Evolutionary conservation across 2,113 vertebrate genomes (phyloP).

Genomic region (Lynx canadensis): DNA sequence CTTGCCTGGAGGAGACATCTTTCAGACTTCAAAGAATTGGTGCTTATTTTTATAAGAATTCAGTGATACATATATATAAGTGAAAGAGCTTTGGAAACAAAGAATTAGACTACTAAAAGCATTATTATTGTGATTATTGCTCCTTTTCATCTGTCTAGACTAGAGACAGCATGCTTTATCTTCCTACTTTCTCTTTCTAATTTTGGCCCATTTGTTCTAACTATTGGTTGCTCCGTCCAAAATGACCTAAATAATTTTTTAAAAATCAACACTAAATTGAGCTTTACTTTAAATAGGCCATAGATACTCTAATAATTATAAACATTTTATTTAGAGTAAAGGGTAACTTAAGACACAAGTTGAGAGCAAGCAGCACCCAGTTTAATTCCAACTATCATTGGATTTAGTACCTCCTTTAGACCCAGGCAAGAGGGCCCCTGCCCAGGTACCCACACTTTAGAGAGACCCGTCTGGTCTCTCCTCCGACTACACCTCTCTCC

Average conservation of each 20-base stretch:
- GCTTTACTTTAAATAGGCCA: background rate
- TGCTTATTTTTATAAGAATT: conserved; percentile 31
- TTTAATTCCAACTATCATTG: background rate
- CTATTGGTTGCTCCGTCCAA: background rate
- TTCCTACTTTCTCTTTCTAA: conserved; percentile 41
- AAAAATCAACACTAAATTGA: conserved; percentile 24
- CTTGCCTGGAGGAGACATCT: background rate
- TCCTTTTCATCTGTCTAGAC: conserved; percentile 27
- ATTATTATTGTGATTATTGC: conserved; percentile 19
- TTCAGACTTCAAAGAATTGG: background rate
- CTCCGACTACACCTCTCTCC: background rate
- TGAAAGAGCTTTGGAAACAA: conserved; percentile 39
- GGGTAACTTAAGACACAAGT: background rate
- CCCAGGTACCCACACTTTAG: background rate
- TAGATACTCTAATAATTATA: background rate
- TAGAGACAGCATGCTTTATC: background rate
- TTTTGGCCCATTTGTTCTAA: conserved; percentile 18
- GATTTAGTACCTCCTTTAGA: background rate
- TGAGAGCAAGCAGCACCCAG: background rate
- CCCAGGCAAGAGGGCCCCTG: background rate
- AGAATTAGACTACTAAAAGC: conserved; percentile 16
- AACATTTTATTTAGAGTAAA: conserved; percentile 8
- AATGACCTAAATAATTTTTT: background rate
- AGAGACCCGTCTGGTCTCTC: background rate
- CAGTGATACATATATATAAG: background rate